Base-by-base conservation (phyloP, 2,797 vertebrate genomes). In the Artibeus jamaicensis region DNA sequence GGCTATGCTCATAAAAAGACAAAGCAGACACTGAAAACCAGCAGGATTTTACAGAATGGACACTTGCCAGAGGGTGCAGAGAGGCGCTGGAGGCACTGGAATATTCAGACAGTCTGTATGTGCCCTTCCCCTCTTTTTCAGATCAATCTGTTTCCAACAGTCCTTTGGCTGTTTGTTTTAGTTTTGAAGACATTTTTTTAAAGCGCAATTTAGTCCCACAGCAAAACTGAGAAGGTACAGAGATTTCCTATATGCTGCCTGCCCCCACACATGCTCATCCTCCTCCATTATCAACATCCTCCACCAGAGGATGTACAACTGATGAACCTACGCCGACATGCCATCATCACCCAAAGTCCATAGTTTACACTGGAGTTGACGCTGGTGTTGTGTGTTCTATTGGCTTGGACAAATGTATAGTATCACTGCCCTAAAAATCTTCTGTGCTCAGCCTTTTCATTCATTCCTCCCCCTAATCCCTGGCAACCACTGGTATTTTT, bases 21-120 rank as follows among this genome's bases (percentile, higher is more conserved):
- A 91, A 79, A 97, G 76, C 39, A 59, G 88, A 71, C 70, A 37
- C 19, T 4, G 57, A 84, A 92, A 91, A 24, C 46, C 83, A 86
- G n/a, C 77, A 83, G 65, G 91, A 83, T 77, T 76, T 94, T 83
- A 65, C 42, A 22, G 32, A 55, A 37, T 73, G 78, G 48, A 39
- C 34, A n/a, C 46, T 86, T 83, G 74, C 26, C 39, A n/a, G 11
- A 37, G 55, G 44, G n/a, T 12, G 2, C 26, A 76, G 91, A 88
- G 55, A 42, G 10, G 12, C 57, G 50, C 6, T 11, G 34, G 67
- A 81, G 46, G 50, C 50, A 67, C 44, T 26, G 39, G 50, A 53
- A 67, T 78, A 85, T 86, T 92, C 34, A 71, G 29, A 48, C 4
- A 74, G 82, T 78, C 53, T 77, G 42, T 70, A 0, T 15, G 16